Conservation (phyloP, 2,888 invertebrate genomes). For the Macropis europaea region DNA sequence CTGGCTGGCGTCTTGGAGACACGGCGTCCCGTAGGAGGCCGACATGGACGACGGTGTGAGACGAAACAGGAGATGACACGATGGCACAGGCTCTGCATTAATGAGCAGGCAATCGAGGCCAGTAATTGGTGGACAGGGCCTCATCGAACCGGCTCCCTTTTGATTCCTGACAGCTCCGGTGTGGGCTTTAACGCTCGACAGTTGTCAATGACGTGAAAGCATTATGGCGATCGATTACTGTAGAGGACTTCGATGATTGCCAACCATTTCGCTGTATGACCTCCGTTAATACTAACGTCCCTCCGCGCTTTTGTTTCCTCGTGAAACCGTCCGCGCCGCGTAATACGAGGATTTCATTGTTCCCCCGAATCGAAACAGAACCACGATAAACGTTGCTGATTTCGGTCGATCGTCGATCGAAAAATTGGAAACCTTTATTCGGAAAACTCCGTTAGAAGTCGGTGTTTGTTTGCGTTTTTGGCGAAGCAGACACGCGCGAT, state of each 20-base stretch:
- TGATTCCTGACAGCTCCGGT: constrained; percentile 33
- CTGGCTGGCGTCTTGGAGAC: background rate
- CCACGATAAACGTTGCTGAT: too few species aligned
- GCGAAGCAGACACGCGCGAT: too few species aligned
- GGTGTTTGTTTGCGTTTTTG: too few species aligned
- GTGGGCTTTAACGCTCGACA: constrained; percentile 24
- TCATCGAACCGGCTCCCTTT: constrained; percentile 34
- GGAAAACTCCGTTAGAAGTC: too few species aligned
- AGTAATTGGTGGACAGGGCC: constrained; percentile 39
- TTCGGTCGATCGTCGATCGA: too few species aligned
- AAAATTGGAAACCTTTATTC: too few species aligned
- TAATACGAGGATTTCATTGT: too few species aligned
- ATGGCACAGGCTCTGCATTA: constrained; percentile 24
- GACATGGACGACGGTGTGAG: background rate
- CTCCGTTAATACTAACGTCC: constrained; percentile 43
- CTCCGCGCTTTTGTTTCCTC: too few species aligned
- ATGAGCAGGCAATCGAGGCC: constrained; percentile 37
- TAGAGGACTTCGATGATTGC: constrained; percentile 26
- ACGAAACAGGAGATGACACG: constrained; percentile 9
- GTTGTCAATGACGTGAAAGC: constrained; percentile 50
- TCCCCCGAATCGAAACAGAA: too few species aligned
- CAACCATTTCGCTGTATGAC: constrained; percentile 21
- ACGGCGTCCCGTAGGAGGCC: background rate
- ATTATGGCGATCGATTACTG: constrained; percentile 49
- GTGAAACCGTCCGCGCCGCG: too few species aligned